phyloP scores from a whole-genome alignment of 2,797 vertebrate genomes.

The Lithobates pipiens region DNA sequence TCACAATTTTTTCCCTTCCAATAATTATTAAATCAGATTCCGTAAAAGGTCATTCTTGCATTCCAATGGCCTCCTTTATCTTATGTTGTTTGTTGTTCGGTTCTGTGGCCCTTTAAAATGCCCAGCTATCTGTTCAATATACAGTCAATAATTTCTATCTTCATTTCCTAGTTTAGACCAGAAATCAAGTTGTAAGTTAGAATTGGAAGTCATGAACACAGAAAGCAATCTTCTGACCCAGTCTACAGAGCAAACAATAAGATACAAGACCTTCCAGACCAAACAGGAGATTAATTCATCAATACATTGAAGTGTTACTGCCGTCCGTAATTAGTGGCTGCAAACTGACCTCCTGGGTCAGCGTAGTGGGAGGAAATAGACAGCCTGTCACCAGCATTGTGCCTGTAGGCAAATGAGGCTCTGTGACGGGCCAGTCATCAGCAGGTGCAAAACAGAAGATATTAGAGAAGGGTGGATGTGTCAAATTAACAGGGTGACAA shows the following conservation, averaged over 20 bases:
- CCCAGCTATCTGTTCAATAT: too few species aligned
- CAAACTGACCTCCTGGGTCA: conserved; percentile 33
- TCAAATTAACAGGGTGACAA: conserved; percentile 18
- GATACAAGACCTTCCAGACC: conserved; percentile 57
- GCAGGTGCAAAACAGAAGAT: conserved; percentile 41
- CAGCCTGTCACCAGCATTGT: conserved; percentile 8
- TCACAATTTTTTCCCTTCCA: too few species aligned
- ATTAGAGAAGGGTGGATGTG: neutral
- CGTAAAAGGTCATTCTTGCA: too few species aligned
- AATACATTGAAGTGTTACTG: conserved; percentile 20
- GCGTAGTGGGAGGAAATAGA: conserved; percentile 25
- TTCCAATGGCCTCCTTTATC: too few species aligned
- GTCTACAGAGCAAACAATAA: conserved; percentile 19
- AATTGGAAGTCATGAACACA: neutral
- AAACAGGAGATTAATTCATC: conserved; percentile 12
- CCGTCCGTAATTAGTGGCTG: conserved; percentile 42
- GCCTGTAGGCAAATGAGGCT: conserved; percentile 44
- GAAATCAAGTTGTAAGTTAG: too few species aligned
- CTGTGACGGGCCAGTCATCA: conserved; percentile 39
- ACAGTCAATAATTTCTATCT: too few species aligned
- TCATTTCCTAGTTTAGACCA: too few species aligned
- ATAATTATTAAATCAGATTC: too few species aligned
- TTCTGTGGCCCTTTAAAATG: too few species aligned
- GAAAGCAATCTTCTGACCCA: neutral
- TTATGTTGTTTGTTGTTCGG: too few species aligned